Conservation (phyloP, 2,888 invertebrate genomes). For the Cylloceria caligata region DNA sequence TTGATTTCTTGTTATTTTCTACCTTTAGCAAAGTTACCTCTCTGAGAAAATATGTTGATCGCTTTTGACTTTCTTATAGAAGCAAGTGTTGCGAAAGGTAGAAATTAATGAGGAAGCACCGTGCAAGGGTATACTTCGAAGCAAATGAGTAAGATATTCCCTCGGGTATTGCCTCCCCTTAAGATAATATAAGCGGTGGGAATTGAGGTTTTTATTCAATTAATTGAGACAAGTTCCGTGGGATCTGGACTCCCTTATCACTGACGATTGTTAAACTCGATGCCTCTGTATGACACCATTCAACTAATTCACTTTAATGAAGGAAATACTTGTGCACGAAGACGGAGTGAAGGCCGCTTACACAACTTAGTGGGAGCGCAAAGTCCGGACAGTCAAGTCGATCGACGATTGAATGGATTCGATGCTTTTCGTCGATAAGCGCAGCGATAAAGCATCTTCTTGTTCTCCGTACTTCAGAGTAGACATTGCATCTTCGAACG, state of each 20-base stretch:
- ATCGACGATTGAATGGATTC: conserved; percentile 31
- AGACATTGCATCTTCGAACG: not conserved
- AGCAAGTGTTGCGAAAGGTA: too few relatives aligned
- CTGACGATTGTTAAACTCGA: not conserved
- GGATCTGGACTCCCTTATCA: conserved; percentile 8
- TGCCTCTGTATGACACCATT: not conserved
- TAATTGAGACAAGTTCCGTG: conserved; percentile 2
- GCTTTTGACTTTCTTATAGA: too few relatives aligned
- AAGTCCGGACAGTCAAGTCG: conserved; percentile 37
- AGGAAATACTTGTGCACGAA: conserved; percentile 21
- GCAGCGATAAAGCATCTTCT: not conserved
- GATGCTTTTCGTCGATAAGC: conserved; percentile 43
- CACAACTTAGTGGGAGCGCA: conserved; percentile 17
- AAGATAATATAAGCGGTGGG: not conserved
- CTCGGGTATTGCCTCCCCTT: too few relatives aligned
- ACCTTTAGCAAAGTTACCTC: too few relatives aligned
- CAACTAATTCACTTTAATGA: conserved; percentile 18
- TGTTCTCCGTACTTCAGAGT: not conserved
- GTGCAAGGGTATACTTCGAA: too few relatives aligned
- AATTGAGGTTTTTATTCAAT: not conserved
- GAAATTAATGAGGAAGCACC: too few relatives aligned
- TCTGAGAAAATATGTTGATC: too few relatives aligned
- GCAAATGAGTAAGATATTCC: too few relatives aligned
- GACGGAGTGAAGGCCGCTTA: conserved; percentile 31
- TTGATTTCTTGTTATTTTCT: too few relatives aligned